Evolutionary conservation across 2,797 vertebrate species (phyloP).

Genomic region (Halcyon leucocephala): DNA sequence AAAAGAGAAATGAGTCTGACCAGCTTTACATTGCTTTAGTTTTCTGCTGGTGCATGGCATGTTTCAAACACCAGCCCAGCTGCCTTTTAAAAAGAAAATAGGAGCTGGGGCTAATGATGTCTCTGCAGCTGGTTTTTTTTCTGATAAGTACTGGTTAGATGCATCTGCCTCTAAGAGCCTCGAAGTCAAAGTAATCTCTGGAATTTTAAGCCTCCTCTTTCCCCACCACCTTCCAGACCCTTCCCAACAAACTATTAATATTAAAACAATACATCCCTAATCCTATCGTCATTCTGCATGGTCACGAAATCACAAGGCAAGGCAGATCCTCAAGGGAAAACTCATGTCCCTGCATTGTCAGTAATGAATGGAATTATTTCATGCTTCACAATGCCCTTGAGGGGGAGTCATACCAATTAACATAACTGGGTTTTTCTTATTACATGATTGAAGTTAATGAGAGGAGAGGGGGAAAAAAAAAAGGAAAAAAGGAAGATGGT

Average conservation of each 20-base stretch:
- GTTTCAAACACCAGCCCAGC: slow-evolving; percentile 6
- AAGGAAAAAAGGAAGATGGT: accelerated
- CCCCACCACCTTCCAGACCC: not conserved
- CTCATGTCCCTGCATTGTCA: slow-evolving; percentile 24
- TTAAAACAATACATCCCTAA: slow-evolving; percentile 20
- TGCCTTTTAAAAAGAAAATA: not conserved
- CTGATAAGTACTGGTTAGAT: not conserved
- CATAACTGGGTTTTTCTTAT: slow-evolving; percentile 41
- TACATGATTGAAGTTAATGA: slow-evolving; percentile 47
- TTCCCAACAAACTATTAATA: not conserved
- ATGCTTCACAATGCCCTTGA: slow-evolving; percentile 51
- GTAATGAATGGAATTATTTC: slow-evolving; percentile 59
- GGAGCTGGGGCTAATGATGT: not conserved
- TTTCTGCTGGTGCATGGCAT: not conserved
- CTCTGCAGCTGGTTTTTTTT: slow-evolving; percentile 11
- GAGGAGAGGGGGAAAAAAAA: not conserved
- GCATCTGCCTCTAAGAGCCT: not conserved
- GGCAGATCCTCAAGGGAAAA: slow-evolving; percentile 43
- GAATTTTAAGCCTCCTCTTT: slow-evolving; percentile 14
- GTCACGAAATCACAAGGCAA: slow-evolving; percentile 25
- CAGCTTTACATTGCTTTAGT: not conserved
- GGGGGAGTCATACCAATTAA: slow-evolving; percentile 55
- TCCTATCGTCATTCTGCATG: not conserved
- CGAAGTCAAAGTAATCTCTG: not conserved
- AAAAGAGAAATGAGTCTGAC: slow-evolving; percentile 78